phyloP scores from a whole-genome alignment of 2,113 vertebrate genomes.

The Ochotona curzoniae region DNA sequence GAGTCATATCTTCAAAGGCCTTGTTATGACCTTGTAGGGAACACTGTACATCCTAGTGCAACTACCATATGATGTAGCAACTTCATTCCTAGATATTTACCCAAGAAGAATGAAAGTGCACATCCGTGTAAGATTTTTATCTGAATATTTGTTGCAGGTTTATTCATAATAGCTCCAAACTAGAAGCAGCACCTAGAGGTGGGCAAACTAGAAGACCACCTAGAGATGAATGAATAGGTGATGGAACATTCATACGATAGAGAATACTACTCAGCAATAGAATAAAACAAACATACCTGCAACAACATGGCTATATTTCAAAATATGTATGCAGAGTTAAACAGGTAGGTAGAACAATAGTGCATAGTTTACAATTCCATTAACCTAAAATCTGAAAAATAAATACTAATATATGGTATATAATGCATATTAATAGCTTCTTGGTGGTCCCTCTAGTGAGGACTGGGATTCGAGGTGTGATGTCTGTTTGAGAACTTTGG shows the following conservation, averaged over 20 bases:
- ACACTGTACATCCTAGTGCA: neutral
- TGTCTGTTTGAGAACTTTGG: too few relatives aligned
- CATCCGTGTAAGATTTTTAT: neutral
- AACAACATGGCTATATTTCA: neutral
- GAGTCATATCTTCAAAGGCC: neutral
- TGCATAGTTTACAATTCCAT: neutral
- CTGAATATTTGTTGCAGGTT: neutral
- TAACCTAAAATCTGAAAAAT: slow-evolving; percentile 24
- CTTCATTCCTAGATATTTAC: neutral
- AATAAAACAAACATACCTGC: neutral
- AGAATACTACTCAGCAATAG: neutral
- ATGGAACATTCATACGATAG: neutral
- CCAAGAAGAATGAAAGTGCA: neutral
- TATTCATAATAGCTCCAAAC: neutral
- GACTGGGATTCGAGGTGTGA: too few relatives aligned
- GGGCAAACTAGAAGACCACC: neutral
- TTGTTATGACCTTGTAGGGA: neutral
- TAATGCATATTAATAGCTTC: neutral
- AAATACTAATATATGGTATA: neutral
- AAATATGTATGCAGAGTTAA: neutral
- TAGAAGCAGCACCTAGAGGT: neutral
- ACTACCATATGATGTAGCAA: neutral
- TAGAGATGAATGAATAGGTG: neutral
- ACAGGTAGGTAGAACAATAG: neutral
- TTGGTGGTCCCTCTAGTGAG: neutral